Base-by-base conservation (phyloP, 2,797 vertebrate species). In the Phalanger gymnotis region DNA sequence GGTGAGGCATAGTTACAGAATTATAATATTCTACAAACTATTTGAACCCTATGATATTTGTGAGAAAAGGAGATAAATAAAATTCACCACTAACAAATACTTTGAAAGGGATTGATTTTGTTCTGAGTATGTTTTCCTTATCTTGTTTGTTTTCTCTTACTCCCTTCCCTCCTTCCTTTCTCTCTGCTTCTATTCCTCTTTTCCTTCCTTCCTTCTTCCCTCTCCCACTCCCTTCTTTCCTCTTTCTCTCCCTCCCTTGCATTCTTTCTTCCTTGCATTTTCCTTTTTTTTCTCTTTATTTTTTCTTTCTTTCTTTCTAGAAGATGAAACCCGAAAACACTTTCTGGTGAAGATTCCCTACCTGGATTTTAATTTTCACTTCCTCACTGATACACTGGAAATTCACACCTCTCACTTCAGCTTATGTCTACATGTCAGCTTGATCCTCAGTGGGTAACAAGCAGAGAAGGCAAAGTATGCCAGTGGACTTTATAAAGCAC, bases 351-450 rank as follows among this genome's bases (percentile, higher is more conserved):
- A 95, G 91, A 97, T 96, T 98, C 91, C 89, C n/a, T 89, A 95
- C 55, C 30, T 93, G 89, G 53, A 96, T 97, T 98, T 96, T 47
- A 96, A 98, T 98, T 97, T 96, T 97, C 90, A 95, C 57, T 66
- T 98, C 87, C 91, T 96, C 31, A 94, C 25, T 73, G 55, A 90
- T 57, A 90, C 81, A 92, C 89, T 87, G 53, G 53, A 92, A 92
- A 95, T 93, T 95, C 94, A 94, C 90, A 97, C 56, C 53, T 96
- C 31, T 92, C 19, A 93, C 19, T 16, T 61, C 56, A 87, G 53
- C 52, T 96, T 97, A 87, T 47, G 4, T 47, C 40, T 87, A 87
- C 40, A 87, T 87, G 22, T 87, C 73, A 87, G 4, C 40, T 47
- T 87, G 73, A 47, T 25, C 9, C 40, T 87, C 22, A 87, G 22